Conservation (phyloP, 2,888 invertebrate species). For the Linnaemya tessellans region DNA sequence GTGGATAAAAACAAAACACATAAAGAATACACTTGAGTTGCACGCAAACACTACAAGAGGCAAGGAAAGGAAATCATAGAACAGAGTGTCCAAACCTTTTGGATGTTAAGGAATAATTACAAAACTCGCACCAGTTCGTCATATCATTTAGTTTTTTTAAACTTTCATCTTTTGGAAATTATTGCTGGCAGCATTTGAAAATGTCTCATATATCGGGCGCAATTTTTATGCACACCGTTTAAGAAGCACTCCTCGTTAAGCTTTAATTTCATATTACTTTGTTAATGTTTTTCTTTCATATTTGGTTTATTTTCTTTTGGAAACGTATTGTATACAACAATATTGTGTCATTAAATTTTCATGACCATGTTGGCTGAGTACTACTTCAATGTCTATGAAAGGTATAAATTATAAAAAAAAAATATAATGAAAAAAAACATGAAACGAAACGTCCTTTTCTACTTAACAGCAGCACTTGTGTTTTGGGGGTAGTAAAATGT, state of each 20-base stretch:
- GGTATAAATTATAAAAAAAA: constrained; percentile 30
- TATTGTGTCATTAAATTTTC: constrained; percentile 82
- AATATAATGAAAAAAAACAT: constrained; percentile 6
- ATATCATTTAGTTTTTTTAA: neutral
- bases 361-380: constrained; percentile 78
- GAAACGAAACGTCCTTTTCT: constrained; percentile 48
- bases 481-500: constrained; percentile 65
- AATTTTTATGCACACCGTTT: constrained; percentile 18
- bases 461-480: constrained; percentile 22
- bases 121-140: too few species aligned
- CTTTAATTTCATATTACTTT: constrained; percentile 50
- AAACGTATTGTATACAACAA: constrained; percentile 46
- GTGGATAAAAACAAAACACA: neutral
- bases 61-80: constrained; percentile 15
- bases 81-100: constrained; percentile 20
- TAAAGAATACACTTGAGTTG: constrained; percentile 65
- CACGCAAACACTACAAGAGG: constrained; percentile 63
- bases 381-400: constrained; percentile 66
- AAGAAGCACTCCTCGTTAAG: constrained; percentile 60
- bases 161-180: neutral
- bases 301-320: constrained; percentile 20
- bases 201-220: neutral
- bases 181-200: neutral
- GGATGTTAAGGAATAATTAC: neutral
- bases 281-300: constrained; percentile 27